Evolutionary conservation across 2,797 vertebrate genomes (phyloP).

Genomic region (Hippoglossus hippoglossus): DNA sequence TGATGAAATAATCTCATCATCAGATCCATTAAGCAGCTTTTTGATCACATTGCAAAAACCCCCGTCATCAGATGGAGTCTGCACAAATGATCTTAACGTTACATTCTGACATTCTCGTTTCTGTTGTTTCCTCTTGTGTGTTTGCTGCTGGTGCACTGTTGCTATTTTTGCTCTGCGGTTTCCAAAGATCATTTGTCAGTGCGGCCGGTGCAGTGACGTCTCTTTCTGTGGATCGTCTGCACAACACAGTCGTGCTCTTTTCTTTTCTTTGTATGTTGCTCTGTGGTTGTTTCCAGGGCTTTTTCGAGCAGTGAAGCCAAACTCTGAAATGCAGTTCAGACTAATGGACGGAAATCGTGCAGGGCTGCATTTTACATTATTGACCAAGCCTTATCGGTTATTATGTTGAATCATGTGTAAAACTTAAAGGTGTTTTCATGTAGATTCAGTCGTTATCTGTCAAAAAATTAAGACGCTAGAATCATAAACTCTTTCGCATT

Average conservation of each 20-base stretch:
- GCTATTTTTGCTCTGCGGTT: slow-evolving; percentile 14
- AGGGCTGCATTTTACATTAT: neutral
- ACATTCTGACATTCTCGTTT: too few relatives aligned
- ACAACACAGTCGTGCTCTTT: neutral
- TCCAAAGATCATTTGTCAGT: slow-evolving; percentile 17
- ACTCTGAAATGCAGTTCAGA: neutral
- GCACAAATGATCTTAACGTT: too few relatives aligned
- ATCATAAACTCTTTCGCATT: too few relatives aligned
- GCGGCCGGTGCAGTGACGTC: neutral
- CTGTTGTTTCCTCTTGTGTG: neutral
- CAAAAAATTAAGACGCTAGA: too few relatives aligned
- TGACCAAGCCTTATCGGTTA: neutral
- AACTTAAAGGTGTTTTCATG: too few relatives aligned
- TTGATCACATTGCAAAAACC: neutral
- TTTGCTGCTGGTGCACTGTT: slow-evolving; percentile 7
- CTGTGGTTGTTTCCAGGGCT: neutral
- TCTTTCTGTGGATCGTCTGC: neutral
- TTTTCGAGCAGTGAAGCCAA: neutral
- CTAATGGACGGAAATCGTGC: neutral
- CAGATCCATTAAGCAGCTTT: neutral
- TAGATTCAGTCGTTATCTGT: too few relatives aligned
- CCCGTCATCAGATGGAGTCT: too few relatives aligned
- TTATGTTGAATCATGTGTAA: too few relatives aligned
- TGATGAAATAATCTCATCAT: neutral
- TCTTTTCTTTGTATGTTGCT: neutral